These are phyloP conservation scores for Caerostris darwini DNA, from an alignment of 1,140 invertebrate species.

Conservation along the genomic window DNA sequence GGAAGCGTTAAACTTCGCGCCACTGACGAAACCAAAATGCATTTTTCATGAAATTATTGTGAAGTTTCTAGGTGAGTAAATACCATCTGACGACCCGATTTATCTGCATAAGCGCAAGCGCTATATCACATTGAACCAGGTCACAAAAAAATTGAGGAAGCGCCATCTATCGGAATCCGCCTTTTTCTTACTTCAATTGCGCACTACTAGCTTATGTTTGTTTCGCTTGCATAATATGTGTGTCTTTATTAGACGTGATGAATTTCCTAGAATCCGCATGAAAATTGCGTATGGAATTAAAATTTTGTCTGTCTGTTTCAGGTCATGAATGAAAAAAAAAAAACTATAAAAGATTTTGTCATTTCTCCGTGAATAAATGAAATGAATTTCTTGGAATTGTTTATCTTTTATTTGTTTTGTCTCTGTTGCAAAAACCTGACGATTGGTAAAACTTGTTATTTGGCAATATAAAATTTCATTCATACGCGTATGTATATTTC, in stretches of 20 bases:
- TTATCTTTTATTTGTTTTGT: background rate
- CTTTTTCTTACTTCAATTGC: background rate
- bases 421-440: background rate
- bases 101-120: background rate
- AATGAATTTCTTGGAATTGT: background rate
- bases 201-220: background rate
- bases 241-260: background rate
- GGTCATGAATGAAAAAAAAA: background rate
- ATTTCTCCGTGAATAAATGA: background rate
- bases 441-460: background rate
- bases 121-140: background rate
- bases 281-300: background rate
- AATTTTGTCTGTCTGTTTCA: background rate
- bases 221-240: background rate
- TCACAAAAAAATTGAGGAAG: background rate
- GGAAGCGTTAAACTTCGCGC: background rate
- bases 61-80: background rate
- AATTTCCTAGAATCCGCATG: background rate
- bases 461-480: background rate
- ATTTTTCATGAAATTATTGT: background rate
- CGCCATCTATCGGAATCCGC: conserved; percentile 16
- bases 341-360: background rate
- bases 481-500: background rate
- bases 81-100: background rate
- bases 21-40: background rate